Conservation (phyloP, 2,888 invertebrate species). For the Heteropelma amictum region DNA sequence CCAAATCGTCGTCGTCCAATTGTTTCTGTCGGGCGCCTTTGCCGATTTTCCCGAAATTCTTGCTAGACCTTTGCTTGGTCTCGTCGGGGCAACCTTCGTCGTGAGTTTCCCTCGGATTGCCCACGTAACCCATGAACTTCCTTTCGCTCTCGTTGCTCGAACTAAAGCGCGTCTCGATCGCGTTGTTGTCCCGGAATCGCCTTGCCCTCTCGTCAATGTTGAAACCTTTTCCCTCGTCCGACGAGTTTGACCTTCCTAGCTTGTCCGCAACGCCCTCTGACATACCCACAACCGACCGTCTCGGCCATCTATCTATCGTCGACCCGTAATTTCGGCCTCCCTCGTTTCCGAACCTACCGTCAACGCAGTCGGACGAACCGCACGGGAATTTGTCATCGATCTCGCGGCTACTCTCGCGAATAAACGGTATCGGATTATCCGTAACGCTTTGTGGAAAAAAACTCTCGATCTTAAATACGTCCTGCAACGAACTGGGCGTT, state of each 20-base stretch:
- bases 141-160: constrained; percentile 72
- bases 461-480: constrained; percentile 68
- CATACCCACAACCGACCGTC: constrained; percentile 40
- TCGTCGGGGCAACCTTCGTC: constrained; percentile 65
- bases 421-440: constrained; percentile 58
- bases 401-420: constrained; percentile 64
- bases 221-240: constrained; percentile 68
- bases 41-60: constrained; percentile 63
- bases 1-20: constrained; percentile 72
- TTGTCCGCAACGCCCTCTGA: constrained; percentile 52
- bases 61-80: no score
- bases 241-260: constrained; percentile 65
- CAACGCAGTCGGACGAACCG: constrained; percentile 70
- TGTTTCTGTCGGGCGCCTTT: constrained; percentile 73
- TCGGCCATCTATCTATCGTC: constrained; percentile 59
- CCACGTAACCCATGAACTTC: constrained; percentile 63
- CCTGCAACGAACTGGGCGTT: constrained; percentile 59
- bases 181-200: constrained; percentile 55
- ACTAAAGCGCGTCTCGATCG: constrained; percentile 65
- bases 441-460: constrained; percentile 73
- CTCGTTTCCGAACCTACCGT: constrained; percentile 65
- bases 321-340: constrained; percentile 51
- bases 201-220: constrained; percentile 58
- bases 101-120: constrained; percentile 67
- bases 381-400: constrained; percentile 63